Evolutionary conservation across 2,797 vertebrate genomes (phyloP).

Genomic region (Netta rufina): DNA sequence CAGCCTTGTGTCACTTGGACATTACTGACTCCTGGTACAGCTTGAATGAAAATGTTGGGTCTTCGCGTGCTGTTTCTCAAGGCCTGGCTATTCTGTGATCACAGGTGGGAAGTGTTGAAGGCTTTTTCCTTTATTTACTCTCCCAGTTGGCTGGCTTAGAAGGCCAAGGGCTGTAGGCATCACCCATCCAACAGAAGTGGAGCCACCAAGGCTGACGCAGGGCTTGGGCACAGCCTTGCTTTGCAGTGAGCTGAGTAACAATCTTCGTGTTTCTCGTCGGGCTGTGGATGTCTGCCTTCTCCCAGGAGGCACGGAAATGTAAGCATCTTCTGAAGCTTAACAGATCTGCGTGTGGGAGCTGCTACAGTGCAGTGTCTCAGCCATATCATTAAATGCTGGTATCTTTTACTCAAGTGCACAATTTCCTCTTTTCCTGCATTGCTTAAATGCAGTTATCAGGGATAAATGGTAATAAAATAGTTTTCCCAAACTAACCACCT

Average conservation of each 20-base stretch:
- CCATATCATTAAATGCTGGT: not conserved
- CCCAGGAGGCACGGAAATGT: not conserved
- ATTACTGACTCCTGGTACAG: too few species aligned
- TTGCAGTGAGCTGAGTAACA: not conserved
- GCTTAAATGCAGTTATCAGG: not conserved
- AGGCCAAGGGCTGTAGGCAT: not conserved
- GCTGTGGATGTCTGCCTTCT: not conserved
- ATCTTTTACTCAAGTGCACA: not conserved
- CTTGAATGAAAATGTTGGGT: too few species aligned
- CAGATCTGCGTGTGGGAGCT: not conserved
- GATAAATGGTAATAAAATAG: not conserved
- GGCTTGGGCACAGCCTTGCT: not conserved
- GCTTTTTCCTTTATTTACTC: not conserved
- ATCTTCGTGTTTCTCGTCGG: not conserved
- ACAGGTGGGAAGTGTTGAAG: accelerated
- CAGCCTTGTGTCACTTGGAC: not conserved
- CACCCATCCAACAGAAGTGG: not conserved
- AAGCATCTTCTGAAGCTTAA: not conserved
- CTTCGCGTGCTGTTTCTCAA: not conserved
- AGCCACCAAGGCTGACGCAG: not conserved
- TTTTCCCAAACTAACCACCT: not conserved
- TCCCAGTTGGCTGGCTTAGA: not conserved
- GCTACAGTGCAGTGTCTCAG: not conserved
- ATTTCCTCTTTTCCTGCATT: not conserved
- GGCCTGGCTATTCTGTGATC: too few species aligned